Base-by-base conservation (phyloP, 2,888 invertebrate genomes). In the Cheilosia variabilis region DNA sequence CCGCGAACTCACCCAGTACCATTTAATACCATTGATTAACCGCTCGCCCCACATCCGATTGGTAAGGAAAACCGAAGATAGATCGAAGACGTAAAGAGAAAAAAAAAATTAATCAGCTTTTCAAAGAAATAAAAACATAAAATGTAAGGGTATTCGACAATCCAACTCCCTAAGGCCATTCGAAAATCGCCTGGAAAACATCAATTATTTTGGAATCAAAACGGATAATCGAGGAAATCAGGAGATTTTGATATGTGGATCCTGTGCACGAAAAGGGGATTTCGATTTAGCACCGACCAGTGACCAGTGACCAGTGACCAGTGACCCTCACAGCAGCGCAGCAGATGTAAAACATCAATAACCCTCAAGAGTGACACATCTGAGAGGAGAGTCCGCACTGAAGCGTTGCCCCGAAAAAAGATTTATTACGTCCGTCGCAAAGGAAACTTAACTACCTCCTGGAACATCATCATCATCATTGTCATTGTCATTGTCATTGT, bases 341-440 rank as follows among this genome's bases (percentile, higher is more conserved):
- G 82, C 82, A 83, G 86, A 86, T 86, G 86, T 86, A 77, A 86
- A 86, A 81, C 86, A 86, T 86, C 86, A 86, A 86, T 86, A 86
- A 81, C 86, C 86, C 86, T 86, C 81, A 57, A 77, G 62, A 81
- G 63, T 86, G 86, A 86, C 86, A 86, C 77, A 77, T 86, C 76
- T 53, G 68, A 86, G 55, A 37, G 63, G 73, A 57, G 58, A 57
- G 58, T 69, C 62, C 77, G 77, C 65, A 77, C 7, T 71, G 76
- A 65, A 77, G 45, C 62, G 66, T 60, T 63, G 19, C 43, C 58
- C 52, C 63, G 47, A 53, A 69, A 80, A 69, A 81, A 86, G 86
- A 86, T 86, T 86, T 86, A 86, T 81, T 76, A 81, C 72, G 15
- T 71, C 66, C 65, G 65, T 69, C 45, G 66, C 78, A 52, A 63